Percentiles rank a stretch among this genome's conserved stretches.
phyloP scores from a whole-genome alignment of 2,113 vertebrate species.

The Pseudorectes ferrugineus region DNA sequence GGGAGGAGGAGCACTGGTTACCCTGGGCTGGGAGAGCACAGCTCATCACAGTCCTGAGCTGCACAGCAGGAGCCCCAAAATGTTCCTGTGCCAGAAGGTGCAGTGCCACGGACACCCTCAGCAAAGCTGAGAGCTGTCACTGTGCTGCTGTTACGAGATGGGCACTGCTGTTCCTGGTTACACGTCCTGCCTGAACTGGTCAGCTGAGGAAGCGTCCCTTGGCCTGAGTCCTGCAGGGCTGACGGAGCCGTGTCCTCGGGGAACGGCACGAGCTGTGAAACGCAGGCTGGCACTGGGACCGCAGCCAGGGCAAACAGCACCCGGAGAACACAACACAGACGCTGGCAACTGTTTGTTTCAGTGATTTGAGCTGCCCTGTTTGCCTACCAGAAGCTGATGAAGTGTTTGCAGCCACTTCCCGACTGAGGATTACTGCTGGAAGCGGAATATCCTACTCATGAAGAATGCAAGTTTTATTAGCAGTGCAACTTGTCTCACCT shows the following conservation, averaged over 20 bases:
- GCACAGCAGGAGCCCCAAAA: fast-evolving
- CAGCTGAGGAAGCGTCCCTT: background rate
- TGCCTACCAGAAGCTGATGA: background rate
- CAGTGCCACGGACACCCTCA: fast-evolving
- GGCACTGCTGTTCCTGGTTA: fast-evolving
- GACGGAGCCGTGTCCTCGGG: background rate
- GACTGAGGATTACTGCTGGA: fast-evolving
- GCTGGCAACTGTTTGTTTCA: background rate
- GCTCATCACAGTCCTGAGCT: fast-evolving
- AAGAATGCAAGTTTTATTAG: background rate
- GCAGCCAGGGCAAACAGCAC: background rate
- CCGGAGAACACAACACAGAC: background rate
- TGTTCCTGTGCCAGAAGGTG: fast-evolving
- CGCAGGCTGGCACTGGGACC: background rate
- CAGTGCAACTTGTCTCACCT: background rate
- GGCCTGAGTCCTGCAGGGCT: background rate
- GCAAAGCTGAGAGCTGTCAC: background rate
- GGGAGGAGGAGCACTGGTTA: fast-evolving
- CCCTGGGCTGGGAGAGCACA: background rate
- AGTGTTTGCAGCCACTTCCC: background rate
- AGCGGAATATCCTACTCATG: background rate
- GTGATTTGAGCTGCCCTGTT: background rate
- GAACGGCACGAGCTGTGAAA: background rate
- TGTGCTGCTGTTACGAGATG: fast-evolving
- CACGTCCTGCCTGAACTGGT: fast-evolving